phyloP scores from a whole-genome alignment of 1,140 invertebrate genomes.

The Zaprionus tsacasi region DNA sequence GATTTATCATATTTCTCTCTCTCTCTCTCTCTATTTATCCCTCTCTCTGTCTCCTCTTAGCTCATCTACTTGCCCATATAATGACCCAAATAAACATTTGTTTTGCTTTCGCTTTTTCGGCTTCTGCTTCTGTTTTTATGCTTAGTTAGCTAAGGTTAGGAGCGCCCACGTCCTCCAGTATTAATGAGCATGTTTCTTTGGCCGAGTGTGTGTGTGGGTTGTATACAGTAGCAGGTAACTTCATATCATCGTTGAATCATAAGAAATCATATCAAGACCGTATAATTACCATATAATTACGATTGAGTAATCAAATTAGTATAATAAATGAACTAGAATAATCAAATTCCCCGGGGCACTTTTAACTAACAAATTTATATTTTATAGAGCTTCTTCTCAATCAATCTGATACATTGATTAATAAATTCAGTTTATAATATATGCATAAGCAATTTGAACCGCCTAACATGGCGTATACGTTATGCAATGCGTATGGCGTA shows the following conservation, averaged over 20 bases:
- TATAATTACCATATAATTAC: not conserved
- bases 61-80: constrained; percentile 38
- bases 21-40: not conserved
- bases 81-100: constrained; percentile 68
- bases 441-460: not conserved
- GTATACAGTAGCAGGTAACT: not conserved
- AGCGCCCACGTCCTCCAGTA: not conserved
- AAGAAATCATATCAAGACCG: not conserved
- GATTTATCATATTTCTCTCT: constrained; percentile 62
- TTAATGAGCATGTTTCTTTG: constrained; percentile 47
- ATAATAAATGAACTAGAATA: not conserved
- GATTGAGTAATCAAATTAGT: not conserved
- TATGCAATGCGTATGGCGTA: not conserved
- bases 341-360: no score
- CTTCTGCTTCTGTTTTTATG: not conserved
- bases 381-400: not conserved
- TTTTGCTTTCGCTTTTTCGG: constrained; percentile 3
- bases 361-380: constrained; percentile 9
- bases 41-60: not conserved
- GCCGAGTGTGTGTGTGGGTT: constrained; percentile 10
- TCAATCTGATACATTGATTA: not conserved
- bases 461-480: constrained; percentile 19
- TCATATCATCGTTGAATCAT: not conserved
- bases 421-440: not conserved
- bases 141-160: constrained; percentile 3